A percentile compares a stretch with the other conserved stretches of the same genome.
phyloP scores from a whole-genome alignment of 2,888 invertebrate species.

The Philopedon plagiatum region DNA sequence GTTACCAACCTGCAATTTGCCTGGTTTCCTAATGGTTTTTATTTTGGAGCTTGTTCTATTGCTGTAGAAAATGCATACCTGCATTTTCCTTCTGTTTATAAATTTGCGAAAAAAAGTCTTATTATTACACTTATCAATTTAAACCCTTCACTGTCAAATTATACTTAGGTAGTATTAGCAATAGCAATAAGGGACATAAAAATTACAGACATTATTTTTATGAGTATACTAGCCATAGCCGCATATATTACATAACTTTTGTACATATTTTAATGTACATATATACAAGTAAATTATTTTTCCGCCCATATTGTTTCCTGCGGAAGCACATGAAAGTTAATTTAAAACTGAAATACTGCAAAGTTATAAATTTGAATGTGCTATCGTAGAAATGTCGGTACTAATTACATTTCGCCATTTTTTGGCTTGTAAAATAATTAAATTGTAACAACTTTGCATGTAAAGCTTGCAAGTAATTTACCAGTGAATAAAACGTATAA shows the following conservation, averaged over 20 bases:
- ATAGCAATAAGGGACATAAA: too few relatives aligned
- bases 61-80: too few relatives aligned
- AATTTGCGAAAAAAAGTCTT: too few relatives aligned
- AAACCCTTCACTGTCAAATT: too few relatives aligned
- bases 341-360: neutral
- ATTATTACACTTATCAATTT: too few relatives aligned
- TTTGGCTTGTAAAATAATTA: neutral
- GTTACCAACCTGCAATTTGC: too few relatives aligned
- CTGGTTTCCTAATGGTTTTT: too few relatives aligned
- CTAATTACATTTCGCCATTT: neutral
- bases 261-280: neutral
- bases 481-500: neutral
- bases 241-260: neutral
- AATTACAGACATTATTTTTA: too few relatives aligned
- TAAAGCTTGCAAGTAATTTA: neutral
- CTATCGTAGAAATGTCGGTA: neutral
- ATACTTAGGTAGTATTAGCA: too few relatives aligned
- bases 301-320: neutral
- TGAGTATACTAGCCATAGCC: neutral
- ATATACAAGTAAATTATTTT: conserved; percentile 2
- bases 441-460: neutral
- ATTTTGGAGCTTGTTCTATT: too few relatives aligned
- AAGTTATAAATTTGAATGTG: neutral
- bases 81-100: too few relatives aligned
- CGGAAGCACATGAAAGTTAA: neutral